These are phyloP conservation scores for Fistularia commersonii DNA, from an alignment of 2,797 vertebrate species.

Conservation along the genomic window DNA sequence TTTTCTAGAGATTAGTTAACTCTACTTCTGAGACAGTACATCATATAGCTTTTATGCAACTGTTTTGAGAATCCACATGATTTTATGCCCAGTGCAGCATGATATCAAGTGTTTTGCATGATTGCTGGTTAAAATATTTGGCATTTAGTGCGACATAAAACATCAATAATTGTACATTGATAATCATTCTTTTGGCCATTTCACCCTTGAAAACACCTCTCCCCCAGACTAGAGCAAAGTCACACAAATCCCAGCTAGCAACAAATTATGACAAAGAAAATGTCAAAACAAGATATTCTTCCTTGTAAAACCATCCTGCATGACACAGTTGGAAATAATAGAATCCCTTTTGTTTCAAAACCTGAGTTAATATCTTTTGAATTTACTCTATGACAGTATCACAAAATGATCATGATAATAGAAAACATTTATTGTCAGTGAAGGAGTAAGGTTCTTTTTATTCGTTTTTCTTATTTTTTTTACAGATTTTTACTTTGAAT, in stretches of 20 bases:
- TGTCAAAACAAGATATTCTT: neutral
- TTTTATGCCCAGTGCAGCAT: no score
- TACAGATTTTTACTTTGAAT: no score
- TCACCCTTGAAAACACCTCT: no score
- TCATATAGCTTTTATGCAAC: constrained; percentile 11
- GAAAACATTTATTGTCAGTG: neutral
- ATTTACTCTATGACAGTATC: constrained; percentile 5
- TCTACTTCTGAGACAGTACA: constrained; percentile 4
- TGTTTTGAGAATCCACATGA: constrained; percentile 1
- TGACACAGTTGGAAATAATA: neutral
- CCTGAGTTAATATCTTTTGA: neutral
- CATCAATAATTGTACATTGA: no score
- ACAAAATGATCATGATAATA: neutral
- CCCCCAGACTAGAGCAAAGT: no score
- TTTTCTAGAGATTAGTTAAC: constrained; percentile 26
- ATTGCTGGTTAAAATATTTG: no score
- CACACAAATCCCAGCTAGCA: neutral
- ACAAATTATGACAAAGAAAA: neutral
- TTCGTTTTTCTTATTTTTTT: neutral
- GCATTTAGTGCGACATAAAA: no score
- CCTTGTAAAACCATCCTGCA: neutral
- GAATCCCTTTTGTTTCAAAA: neutral
- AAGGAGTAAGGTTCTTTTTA: neutral
- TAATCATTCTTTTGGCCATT: no score
- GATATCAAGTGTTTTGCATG: no score